Base-by-base conservation (phyloP, 2,888 invertebrate genomes). In the Gastrophysa polygoni region DNA sequence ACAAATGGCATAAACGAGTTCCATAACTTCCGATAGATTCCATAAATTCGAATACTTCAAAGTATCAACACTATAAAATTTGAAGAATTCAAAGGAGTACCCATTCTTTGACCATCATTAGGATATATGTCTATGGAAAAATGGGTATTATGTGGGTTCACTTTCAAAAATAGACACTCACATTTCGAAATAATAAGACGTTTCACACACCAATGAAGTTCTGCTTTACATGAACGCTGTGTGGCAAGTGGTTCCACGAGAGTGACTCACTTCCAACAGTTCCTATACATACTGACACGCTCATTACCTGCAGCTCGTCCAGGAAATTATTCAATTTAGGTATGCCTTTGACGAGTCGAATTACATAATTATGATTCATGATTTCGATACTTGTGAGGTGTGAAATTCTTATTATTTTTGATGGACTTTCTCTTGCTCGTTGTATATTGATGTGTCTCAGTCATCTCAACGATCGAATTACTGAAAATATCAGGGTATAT, bases 261-360 rank as follows among this genome's bases (percentile, higher is more conserved):
- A 54, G 44, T 54, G 43, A 28, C 7, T 43, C 8, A 20, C 24
- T 54, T 43, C 38, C 20, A 38, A 54, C 43, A 43, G 10, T 54
- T 43, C 52, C 34, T 61, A 64, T 54, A 60, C 52, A 16, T 61
- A 64, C 56, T 55, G 67, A 64, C 66, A 71, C 66, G 68, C 69
- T 65, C 71, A 73, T 75, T 75, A 73, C 73, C 73, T 73, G 72
- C 68, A 71, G 68, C 67, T 74, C 70, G 68, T 67, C 67, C 72
- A 72, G 73, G 74, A 74, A 74, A 75, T 75, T 73, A 74, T 75
- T 74, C 73, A 74, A 75, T 75, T 74, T 72, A 71, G 67, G n/a
- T 11, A 38, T 38, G 68, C 69, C 71, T 68, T 70, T 71, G 70
- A 72, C 68, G 69, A 68, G 70, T 59, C 70, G 72, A 64, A 71